phyloP scores from a whole-genome alignment of 2,888 invertebrate genomes.

The Morpho deidamia region DNA sequence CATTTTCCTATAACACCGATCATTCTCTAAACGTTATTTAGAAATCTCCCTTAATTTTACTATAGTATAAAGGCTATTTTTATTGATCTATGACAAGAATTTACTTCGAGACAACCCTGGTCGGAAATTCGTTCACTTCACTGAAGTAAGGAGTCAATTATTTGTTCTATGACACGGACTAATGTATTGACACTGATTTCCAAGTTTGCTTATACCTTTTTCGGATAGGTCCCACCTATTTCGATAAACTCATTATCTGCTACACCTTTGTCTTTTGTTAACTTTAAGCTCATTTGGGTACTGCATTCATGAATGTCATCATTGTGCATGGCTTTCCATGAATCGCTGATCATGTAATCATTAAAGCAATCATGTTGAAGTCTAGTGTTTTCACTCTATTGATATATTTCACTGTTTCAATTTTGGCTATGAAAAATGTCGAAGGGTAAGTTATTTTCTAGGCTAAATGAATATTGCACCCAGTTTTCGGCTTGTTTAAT shows the following conservation, averaged over 20 bases:
- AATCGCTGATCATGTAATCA: conserved; percentile 32
- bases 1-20: no score
- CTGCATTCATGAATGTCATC: conserved; percentile 44
- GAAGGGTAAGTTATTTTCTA: conserved; percentile 48
- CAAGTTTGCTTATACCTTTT: conserved; percentile 60
- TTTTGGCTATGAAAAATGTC: conserved; percentile 50
- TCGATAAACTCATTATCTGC: conserved; percentile 47
- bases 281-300: conserved; percentile 46
- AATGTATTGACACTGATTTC: conserved; percentile 60
- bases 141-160: conserved; percentile 26
- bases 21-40: no score
- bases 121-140: conserved; percentile 18
- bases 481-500: no score
- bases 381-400: conserved; percentile 48
- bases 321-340: conserved; percentile 14
- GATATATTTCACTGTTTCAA: conserved; percentile 43
- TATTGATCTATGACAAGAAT: no score
- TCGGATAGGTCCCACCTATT: conserved; percentile 54
- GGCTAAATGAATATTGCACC: no score
- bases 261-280: conserved; percentile 42
- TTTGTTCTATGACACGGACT: conserved; percentile 28
- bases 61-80: no score
- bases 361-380: conserved; percentile 50
- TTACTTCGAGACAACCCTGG: conserved; percentile 6
- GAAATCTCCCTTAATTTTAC: no score